A percentile compares a stretch with the other conserved stretches of the same genome.
phyloP scores from a whole-genome alignment of 2,797 vertebrate species.

The Acanthopagrus latus region DNA sequence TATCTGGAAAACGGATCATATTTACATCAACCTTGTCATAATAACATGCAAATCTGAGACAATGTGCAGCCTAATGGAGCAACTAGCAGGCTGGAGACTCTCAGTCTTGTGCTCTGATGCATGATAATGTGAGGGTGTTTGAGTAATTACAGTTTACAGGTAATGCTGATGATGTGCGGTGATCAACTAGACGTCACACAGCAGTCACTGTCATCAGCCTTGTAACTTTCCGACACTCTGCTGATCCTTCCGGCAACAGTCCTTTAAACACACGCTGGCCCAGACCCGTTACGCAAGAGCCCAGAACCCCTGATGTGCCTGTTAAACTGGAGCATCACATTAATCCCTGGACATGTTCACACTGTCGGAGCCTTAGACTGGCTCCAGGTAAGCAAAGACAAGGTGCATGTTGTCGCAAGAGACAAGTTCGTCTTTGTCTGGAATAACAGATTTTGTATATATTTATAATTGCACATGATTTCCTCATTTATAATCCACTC shows the following conservation, averaged over 20 bases:
- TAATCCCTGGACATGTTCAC: constrained; percentile 27
- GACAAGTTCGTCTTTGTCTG: not conserved
- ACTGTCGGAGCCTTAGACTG: not conserved
- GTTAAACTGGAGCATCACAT: constrained; percentile 1
- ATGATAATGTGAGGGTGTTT: not conserved
- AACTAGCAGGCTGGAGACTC: not conserved
- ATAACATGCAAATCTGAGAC: not conserved
- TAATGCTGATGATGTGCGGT: not conserved
- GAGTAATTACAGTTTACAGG: not conserved
- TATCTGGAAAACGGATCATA: not conserved
- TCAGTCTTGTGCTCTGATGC: not conserved
- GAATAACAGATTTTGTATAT: not conserved
- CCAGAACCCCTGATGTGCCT: not conserved
- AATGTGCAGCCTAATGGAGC: not conserved
- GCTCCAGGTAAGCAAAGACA: not conserved
- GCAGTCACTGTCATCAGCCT: not conserved
- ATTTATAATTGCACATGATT: not conserved
- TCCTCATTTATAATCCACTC: not conserved
- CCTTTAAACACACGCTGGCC: not conserved
- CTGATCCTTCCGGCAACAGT: constrained; percentile 3
- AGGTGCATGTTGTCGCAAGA: not conserved
- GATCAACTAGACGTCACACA: too few relatives aligned
- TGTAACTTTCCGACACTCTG: not conserved
- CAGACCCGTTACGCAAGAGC: constrained; percentile 22
- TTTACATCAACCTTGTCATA: not conserved